phyloP scores from a whole-genome alignment of 2,797 vertebrate species.

The Nannoperca obscura region DNA sequence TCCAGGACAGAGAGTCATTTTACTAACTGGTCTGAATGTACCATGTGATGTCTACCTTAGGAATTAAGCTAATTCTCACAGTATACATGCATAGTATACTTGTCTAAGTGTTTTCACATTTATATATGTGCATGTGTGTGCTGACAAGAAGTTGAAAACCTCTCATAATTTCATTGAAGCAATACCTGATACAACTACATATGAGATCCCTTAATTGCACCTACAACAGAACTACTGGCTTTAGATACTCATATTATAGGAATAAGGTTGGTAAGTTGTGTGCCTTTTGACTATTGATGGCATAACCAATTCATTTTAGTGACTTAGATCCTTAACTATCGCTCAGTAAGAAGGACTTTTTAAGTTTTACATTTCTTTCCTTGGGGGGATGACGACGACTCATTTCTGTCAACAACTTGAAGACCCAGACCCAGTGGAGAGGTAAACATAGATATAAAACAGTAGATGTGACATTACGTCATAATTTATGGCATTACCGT shows the following conservation, averaged over 20 bases:
- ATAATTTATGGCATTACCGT: no score
- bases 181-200: constrained; percentile 2
- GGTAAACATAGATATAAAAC: no score
- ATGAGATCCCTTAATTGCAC: not conserved
- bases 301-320: no score
- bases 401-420: no score
- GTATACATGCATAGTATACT: constrained; percentile 31
- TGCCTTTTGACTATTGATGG: not conserved
- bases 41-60: constrained; percentile 71
- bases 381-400: no score
- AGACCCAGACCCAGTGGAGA: no score
- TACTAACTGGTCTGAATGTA: constrained; percentile 62
- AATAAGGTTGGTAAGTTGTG: not conserved
- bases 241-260: constrained; percentile 15
- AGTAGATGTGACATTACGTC: no score
- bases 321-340: no score
- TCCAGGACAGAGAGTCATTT: constrained; percentile 61
- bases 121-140: constrained; percentile 6
- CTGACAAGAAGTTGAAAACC: not conserved
- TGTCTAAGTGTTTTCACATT: constrained; percentile 19
- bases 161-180: not conserved
- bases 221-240: not conserved
- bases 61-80: constrained; percentile 52
- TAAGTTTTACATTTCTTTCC: no score
- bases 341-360: no score